Evolutionary conservation across 64 coral and sea anemone species (phyloP).

Genomic region (Exaiptasia diaphana): DNA sequence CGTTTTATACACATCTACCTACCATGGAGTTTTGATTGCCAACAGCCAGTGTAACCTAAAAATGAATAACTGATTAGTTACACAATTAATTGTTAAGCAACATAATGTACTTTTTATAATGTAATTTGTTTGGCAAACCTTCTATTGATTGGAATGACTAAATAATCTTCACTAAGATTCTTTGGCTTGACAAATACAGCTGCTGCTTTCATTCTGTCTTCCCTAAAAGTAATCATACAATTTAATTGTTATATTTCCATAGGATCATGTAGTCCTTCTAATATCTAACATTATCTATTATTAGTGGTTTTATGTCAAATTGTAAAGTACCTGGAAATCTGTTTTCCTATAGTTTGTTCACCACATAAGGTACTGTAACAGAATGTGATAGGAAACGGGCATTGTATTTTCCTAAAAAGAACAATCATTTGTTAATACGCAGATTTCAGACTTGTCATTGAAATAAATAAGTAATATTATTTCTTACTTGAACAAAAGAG

Average conservation of each 20-base stretch:
- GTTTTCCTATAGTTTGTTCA: not conserved
- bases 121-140: too few species aligned
- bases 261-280: not conserved
- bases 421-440: too few species aligned
- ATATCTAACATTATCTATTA: not conserved
- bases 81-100: too few species aligned
- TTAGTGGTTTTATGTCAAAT: too few species aligned
- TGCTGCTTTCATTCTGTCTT: not conserved
- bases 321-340: not conserved
- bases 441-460: too few species aligned
- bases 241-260: not conserved
- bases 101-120: too few species aligned
- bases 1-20: slow-evolving; percentile 1
- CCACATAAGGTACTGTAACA: not conserved
- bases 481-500: not conserved
- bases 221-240: not conserved
- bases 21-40: slow-evolving; percentile 23
- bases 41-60: slow-evolving; percentile 27
- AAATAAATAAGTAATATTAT: too few species aligned
- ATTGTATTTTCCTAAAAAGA: not conserved
- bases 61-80: not conserved
- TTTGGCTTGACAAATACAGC: not conserved
- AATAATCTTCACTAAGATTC: not conserved
- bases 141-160: not conserved
- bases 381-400: not conserved